These are phyloP conservation scores for Artibeus lituratus DNA, from an alignment of 2,797 vertebrate species.

Conservation along the genomic window DNA sequence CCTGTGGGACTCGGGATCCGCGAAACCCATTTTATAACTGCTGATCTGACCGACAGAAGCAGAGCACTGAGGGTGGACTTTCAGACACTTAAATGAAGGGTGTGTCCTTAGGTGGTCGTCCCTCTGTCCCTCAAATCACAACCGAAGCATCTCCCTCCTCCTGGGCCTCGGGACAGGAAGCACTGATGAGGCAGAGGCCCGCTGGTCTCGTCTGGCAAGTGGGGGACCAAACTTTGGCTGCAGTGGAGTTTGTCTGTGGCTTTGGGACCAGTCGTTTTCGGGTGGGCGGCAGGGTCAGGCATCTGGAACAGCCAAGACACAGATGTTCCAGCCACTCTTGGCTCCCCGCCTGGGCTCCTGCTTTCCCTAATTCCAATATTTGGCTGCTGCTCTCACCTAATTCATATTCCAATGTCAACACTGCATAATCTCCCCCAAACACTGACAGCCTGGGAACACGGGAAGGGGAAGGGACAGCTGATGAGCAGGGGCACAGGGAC, in stretches of 20 bases:
- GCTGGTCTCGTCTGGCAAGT: neutral
- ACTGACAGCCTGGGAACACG: slow-evolving; percentile 33
- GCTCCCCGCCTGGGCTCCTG: slow-evolving; percentile 61
- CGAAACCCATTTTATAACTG: neutral
- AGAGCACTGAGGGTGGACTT: neutral
- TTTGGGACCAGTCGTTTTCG: neutral
- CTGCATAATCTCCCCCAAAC: slow-evolving; percentile 68
- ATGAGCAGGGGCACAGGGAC: neutral
- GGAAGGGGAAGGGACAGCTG: neutral
- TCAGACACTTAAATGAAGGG: neutral
- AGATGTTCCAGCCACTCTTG: slow-evolving; percentile 43
- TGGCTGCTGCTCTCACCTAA: slow-evolving; percentile 38
- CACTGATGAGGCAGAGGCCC: neutral
- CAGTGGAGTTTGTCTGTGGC: neutral
- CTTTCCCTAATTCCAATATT: slow-evolving; percentile 66
- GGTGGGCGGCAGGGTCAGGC: slow-evolving; percentile 52
- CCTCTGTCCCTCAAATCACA: neutral
- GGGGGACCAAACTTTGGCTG: neutral
- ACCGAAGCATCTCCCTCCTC: neutral
- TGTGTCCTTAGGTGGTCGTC: neutral
- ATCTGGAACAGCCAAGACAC: slow-evolving; percentile 49
- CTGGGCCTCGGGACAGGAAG: neutral
- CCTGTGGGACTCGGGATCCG: neutral
- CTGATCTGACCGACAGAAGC: neutral
- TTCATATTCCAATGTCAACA: slow-evolving; percentile 73